These are phyloP conservation scores for Oxyteleia sp. DNA, from an alignment of 2,888 invertebrate genomes.

Conservation along the genomic window DNA sequence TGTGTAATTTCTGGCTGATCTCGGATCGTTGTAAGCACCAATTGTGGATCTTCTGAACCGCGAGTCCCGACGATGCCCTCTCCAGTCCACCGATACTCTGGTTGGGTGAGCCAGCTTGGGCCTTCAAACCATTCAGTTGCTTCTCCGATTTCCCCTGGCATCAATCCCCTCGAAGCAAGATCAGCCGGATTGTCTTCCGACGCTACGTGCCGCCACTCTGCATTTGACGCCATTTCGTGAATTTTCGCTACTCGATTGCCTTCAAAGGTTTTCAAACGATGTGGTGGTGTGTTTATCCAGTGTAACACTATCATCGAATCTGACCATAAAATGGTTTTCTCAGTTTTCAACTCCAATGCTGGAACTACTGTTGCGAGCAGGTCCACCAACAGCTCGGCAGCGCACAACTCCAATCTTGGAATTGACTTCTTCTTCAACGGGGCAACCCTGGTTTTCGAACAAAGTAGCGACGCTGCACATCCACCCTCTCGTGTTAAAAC, in stretches of 20 bases:
- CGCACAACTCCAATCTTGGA: slow-evolving; percentile 15
- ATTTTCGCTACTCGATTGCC: slow-evolving; percentile 48
- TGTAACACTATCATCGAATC: slow-evolving; percentile 44
- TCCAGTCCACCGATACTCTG: too few species aligned
- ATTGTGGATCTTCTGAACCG: too few species aligned
- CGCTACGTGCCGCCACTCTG: background rate
- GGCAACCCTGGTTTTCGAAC: background rate
- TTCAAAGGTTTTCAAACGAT: slow-evolving; percentile 37
- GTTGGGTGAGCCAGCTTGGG: background rate
- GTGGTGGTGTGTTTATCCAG: slow-evolving; percentile 45
- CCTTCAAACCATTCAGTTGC: background rate
- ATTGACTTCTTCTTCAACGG: slow-evolving; percentile 2
- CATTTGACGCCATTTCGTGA: background rate
- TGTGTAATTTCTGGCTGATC: too few species aligned
- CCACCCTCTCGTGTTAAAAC: background rate
- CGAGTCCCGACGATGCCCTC: too few species aligned
- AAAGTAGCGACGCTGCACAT: background rate
- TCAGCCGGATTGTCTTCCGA: background rate
- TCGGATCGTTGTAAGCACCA: too few species aligned
- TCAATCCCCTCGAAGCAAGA: background rate
- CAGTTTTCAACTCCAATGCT: too few species aligned
- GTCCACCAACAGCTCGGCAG: background rate
- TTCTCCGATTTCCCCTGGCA: background rate
- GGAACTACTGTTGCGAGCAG: background rate
- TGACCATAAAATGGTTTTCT: slow-evolving; percentile 47